These are phyloP conservation scores for Ceratothoa steindachneri DNA, from an alignment of 2,888 invertebrate genomes.

Conservation along the genomic window DNA sequence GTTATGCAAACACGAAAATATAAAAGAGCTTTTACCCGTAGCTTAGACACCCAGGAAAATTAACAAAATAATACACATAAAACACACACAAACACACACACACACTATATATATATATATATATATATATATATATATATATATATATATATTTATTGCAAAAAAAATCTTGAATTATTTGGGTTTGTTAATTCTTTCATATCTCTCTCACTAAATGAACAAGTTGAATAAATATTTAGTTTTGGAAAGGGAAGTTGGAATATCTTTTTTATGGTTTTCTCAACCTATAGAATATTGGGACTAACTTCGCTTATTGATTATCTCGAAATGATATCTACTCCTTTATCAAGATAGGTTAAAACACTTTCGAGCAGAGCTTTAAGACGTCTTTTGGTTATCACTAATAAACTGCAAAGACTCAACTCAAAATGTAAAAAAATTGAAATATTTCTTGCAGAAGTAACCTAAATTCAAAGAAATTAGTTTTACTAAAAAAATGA, in stretches of 20 bases:
- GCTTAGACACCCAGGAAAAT: neutral
- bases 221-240: no score
- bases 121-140: neutral
- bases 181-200: neutral
- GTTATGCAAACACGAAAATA: no score
- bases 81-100: no score
- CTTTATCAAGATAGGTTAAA: neutral
- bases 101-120: no score
- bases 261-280: no score
- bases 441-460: neutral
- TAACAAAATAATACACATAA: no score
- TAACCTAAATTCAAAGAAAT: neutral
- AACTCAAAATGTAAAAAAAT: no score
- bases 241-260: no score
- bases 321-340: no score
- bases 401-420: no score
- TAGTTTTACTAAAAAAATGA: neutral
- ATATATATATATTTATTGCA: no score
- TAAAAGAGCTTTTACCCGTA: no score
- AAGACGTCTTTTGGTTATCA: neutral
- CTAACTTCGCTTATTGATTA: neutral
- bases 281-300: neutral
- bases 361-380: neutral
- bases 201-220: neutral
- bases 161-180: neutral